Base-by-base conservation (phyloP, 2,113 vertebrate genomes). In the Notiomystis cincta region DNA sequence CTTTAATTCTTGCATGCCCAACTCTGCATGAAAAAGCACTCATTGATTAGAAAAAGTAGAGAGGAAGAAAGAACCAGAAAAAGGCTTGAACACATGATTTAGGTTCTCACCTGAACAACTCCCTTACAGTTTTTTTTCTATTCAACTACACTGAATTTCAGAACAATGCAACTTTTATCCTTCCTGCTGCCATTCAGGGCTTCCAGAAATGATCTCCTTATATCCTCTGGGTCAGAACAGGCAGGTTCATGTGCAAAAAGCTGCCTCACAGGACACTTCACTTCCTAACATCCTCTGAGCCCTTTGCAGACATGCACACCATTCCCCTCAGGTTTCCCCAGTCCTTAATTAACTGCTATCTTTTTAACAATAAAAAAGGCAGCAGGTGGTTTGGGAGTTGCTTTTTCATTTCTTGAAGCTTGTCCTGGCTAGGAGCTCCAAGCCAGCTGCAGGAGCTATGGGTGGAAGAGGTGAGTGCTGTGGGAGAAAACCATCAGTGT, bases 311-410 rank as follows among this genome's bases (percentile, higher is more conserved):
- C 8, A 1, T 7, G 19, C 62, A 82, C 25, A 4, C 18, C n/a
- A 40, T 11, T 75, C 48, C 83, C 50, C 54, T 60, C 0, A 0
- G 40, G 50, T 54, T 79, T 53, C 76, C 33, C 58, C 16, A 50
- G 22, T 58, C 45, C 47, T 94, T 94, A 96, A 87, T 93, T 93
- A 96, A 91, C 69, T 66, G 70, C 33, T 92, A 33, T 30, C 47
- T 56, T 77, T 76, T 57, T 30, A 92, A 87, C 37, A 90, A 61
- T 57, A 72, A 48, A 85, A 75, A 90, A 67, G 67, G 75, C 70
- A 88, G 71, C 0, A 0, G 40, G 85, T 45, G 75, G 62, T 19
- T 80, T 86, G 62, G 42, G 71, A 88, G 58, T 16, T 77, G 75
- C 23, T 73, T 82, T 80, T 80, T 66, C 24, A 15, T 58, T 90